A percentile compares a stretch with the other conserved stretches of the same genome.
Evolutionary conservation across 2,888 invertebrate species (phyloP).

Genomic region (Linnaemya vulpina): DNA sequence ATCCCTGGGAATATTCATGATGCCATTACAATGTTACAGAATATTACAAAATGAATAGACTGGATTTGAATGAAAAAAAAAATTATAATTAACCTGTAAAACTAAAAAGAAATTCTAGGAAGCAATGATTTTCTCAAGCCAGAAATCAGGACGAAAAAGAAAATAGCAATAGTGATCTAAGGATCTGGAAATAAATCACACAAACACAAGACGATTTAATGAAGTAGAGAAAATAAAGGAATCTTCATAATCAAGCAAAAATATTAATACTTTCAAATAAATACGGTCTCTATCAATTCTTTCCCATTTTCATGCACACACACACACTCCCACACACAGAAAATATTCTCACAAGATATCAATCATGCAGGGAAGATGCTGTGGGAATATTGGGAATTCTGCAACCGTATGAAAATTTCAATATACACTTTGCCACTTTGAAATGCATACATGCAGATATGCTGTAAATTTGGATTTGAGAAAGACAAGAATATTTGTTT

Average conservation of each 20-base stretch:
- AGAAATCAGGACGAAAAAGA: slow-evolving; percentile 15
- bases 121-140: slow-evolving; percentile 59
- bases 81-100: slow-evolving; percentile 69
- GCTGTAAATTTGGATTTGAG: slow-evolving; percentile 58
- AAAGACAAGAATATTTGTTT: slow-evolving; percentile 9
- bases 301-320: slow-evolving; percentile 13
- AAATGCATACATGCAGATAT: slow-evolving; percentile 67
- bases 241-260: slow-evolving; percentile 57
- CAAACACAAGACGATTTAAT: slow-evolving; percentile 21
- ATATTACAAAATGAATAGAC: slow-evolving; percentile 23
- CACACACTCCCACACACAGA: slow-evolving; percentile 18
- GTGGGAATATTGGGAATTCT: slow-evolving; percentile 66
- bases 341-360: slow-evolving; percentile 69
- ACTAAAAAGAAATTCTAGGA: slow-evolving; percentile 52
- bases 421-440: slow-evolving; percentile 44
- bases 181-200: slow-evolving; percentile 40
- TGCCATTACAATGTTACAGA: slow-evolving; percentile 42
- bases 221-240: slow-evolving; percentile 18
- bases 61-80: slow-evolving; percentile 58
- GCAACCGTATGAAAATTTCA: slow-evolving; percentile 56
- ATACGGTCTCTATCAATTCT: slow-evolving; percentile 57
- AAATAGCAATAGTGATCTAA: slow-evolving; percentile 39
- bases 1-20: slow-evolving; percentile 56
- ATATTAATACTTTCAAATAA: slow-evolving; percentile 70
- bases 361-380: slow-evolving; percentile 55